phyloP scores from a whole-genome alignment of 2,113 vertebrate species.

The Neogobius melanostomus region DNA sequence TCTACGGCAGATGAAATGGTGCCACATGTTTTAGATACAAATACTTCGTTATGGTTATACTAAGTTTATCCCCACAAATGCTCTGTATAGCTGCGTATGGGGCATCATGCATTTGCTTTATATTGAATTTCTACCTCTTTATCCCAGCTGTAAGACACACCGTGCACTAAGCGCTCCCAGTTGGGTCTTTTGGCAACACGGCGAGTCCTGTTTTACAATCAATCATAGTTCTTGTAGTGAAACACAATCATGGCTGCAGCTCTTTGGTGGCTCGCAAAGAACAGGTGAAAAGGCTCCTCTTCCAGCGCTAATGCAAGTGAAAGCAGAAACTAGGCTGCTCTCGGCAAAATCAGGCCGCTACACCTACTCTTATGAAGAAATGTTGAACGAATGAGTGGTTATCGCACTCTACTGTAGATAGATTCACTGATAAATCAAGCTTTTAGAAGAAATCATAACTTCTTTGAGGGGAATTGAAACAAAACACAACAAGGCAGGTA shows the following conservation, averaged over 20 bases:
- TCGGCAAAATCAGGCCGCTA: neutral
- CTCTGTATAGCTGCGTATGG: neutral
- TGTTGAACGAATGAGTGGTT: constrained; percentile 21
- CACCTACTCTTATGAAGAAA: constrained; percentile 39
- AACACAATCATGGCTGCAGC: constrained; percentile 51
- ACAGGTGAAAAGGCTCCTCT: constrained; percentile 64
- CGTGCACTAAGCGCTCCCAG: constrained; percentile 25
- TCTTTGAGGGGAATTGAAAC: constrained; percentile 62
- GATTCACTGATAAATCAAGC: constrained; percentile 59
- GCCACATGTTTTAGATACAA: neutral
- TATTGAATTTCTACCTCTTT: neutral
- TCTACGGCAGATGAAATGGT: neutral
- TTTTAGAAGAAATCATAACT: constrained; percentile 80
- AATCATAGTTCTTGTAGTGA: constrained; percentile 44
- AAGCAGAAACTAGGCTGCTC: constrained; percentile 66
- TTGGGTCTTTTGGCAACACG: constrained; percentile 54
- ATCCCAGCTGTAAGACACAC: constrained; percentile 42
- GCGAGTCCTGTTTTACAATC: constrained; percentile 56
- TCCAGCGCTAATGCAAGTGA: constrained; percentile 68
- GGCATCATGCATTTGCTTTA: constrained; percentile 6
- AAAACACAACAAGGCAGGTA: constrained; percentile 67
- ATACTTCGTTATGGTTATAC: neutral
- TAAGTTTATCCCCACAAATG: neutral
- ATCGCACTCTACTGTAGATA: constrained; percentile 56
- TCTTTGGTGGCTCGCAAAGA: constrained; percentile 41